Conservation (phyloP, 2,797 vertebrate genomes). For the Anisognathus igniventris region DNA sequence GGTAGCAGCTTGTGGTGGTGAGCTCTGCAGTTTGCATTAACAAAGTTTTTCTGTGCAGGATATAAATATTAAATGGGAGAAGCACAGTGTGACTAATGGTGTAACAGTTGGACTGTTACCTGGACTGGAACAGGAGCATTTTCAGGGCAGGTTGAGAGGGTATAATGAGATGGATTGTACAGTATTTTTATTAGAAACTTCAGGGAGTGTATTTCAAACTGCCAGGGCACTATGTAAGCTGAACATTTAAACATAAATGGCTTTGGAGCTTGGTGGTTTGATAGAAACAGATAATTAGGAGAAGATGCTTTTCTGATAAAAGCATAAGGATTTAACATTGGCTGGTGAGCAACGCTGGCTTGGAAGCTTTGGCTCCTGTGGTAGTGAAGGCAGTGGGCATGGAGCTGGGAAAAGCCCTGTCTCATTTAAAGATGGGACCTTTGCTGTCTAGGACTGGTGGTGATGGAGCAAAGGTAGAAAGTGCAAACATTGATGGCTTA, state of each 20-base stretch:
- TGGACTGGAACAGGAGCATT: background rate
- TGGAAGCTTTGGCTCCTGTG: background rate
- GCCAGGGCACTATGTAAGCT: background rate
- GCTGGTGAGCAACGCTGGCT: background rate
- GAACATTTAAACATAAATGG: constrained; percentile 10
- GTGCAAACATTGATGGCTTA: background rate
- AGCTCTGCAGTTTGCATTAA: background rate
- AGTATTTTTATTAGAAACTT: background rate
- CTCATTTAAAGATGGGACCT: background rate
- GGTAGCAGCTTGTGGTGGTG: background rate
- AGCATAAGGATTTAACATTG: background rate
- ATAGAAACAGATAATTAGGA: background rate
- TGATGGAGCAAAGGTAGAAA: background rate
- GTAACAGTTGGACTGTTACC: background rate
- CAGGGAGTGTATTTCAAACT: background rate
- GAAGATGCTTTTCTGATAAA: background rate
- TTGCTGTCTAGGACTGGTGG: background rate
- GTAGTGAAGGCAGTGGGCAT: background rate
- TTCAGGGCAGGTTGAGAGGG: background rate
- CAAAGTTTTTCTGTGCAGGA: background rate
- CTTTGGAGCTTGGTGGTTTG: background rate
- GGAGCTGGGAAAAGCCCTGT: background rate
- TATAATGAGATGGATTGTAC: background rate
- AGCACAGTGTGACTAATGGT: constrained; percentile 10
- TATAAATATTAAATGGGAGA: constrained; percentile 15